phyloP scores from a whole-genome alignment of 1,140 invertebrate species.

The Apis florea region DNA sequence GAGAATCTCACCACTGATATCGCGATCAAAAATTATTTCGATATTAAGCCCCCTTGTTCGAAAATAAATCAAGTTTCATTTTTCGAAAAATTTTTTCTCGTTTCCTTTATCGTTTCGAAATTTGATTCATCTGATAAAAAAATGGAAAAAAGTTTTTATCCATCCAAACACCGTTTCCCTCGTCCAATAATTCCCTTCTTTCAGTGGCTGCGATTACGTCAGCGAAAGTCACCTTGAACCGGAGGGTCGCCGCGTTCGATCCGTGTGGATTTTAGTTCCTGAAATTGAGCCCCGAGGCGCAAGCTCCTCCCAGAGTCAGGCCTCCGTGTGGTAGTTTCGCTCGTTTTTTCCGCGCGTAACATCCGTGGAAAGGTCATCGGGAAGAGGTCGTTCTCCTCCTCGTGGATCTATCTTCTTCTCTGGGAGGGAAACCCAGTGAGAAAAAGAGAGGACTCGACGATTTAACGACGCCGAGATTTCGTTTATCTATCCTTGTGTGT shows the following conservation, averaged over 20 bases:
- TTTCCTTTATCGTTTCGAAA: background rate
- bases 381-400: slow-evolving; percentile 28
- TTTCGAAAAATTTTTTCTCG: too few relatives aligned
- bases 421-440: too few relatives aligned
- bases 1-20: too few relatives aligned
- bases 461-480: background rate
- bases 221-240: slow-evolving; percentile 50
- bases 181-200: background rate
- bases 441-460: background rate
- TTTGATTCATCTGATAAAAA: background rate
- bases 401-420: background rate
- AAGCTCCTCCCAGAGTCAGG: slow-evolving; percentile 13
- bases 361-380: slow-evolving; percentile 26
- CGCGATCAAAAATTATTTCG: too few relatives aligned
- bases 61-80: too few relatives aligned
- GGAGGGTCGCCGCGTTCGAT: slow-evolving; percentile 34
- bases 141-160: too few relatives aligned
- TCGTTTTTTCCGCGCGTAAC: background rate
- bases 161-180: too few relatives aligned
- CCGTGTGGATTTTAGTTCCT: slow-evolving; percentile 28
- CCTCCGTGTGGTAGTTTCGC: background rate
- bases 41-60: too few relatives aligned
- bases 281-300: slow-evolving; percentile 35
- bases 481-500: background rate
- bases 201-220: background rate